Conservation (phyloP, 2,888 invertebrate genomes). For the Sinotaia quadrata region DNA sequence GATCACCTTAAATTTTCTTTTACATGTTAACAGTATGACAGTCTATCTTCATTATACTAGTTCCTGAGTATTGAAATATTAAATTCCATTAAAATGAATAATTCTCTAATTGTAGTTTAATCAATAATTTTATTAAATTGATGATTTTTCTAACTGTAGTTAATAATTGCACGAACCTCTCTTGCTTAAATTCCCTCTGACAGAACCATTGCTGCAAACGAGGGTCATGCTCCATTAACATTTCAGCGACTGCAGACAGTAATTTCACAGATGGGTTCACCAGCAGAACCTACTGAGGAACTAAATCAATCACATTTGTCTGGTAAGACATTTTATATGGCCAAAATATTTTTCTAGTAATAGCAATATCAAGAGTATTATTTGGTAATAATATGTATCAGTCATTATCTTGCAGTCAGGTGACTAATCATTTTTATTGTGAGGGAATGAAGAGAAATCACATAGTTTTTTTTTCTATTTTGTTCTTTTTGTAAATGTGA, state of each 20-base stretch:
- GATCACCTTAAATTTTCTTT: no score
- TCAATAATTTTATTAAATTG: no score
- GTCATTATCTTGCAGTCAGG: not conserved
- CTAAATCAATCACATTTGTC: constrained; percentile 73
- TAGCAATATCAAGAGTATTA: no score
- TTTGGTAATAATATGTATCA: not conserved
- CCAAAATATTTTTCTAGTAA: no score
- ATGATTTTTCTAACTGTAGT: no score
- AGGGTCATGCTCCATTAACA: constrained; percentile 85
- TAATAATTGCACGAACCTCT: no score
- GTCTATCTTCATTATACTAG: no score
- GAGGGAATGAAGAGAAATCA: constrained; percentile 28
- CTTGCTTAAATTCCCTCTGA: no score
- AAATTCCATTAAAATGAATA: no score
- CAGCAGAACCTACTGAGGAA: constrained; percentile 78
- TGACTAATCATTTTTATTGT: not conserved
- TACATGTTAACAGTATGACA: no score
- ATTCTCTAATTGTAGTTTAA: no score
- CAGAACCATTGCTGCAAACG: constrained; percentile 86
- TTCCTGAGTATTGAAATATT: no score
- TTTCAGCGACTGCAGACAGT: constrained; percentile 90
- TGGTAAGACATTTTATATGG: constrained; percentile 28
- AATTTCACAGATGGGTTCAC: constrained; percentile 83
- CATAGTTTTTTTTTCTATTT: not conserved
- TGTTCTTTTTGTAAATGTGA: not conserved